Evolutionary conservation across 2,888 invertebrate genomes (phyloP).

Genomic region (Standfussiana lucernea): DNA sequence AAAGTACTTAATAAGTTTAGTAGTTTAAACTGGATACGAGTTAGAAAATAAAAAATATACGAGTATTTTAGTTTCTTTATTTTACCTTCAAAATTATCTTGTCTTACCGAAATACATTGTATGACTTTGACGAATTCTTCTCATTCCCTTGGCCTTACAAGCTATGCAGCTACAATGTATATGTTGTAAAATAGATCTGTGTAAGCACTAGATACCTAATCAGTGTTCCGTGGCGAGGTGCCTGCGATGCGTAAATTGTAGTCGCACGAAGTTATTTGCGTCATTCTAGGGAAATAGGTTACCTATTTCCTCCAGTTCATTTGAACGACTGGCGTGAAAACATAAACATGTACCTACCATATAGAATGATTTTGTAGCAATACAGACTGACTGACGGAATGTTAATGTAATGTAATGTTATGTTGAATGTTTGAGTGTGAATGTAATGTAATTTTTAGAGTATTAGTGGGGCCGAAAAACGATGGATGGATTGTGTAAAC

Average conservation of each 20-base stretch:
- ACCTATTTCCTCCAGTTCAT: conserved; percentile 48
- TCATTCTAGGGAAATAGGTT: conserved; percentile 50
- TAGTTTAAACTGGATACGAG: conserved; percentile 8
- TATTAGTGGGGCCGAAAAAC: not conserved
- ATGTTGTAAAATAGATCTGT: not conserved
- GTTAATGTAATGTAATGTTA: not conserved
- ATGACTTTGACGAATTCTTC: not conserved
- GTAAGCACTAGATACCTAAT: not conserved
- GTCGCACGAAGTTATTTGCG: conserved; percentile 25
- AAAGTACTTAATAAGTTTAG: conserved; percentile 35
- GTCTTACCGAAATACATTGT: not conserved
- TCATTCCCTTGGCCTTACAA: not conserved
- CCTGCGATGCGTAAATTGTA: conserved; percentile 34
- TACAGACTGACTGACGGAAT: not conserved
- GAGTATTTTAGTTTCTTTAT: not conserved
- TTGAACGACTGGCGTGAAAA: conserved; percentile 26
- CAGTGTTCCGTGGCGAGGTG: not conserved
- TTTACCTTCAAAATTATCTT: not conserved
- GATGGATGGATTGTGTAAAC: not conserved
- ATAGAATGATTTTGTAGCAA: not conserved
- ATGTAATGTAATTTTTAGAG: not conserved
- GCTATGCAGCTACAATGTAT: not conserved
- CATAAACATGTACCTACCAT: conserved; percentile 6
- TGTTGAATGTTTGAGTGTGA: too few species aligned
- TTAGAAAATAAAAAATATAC: not conserved